A percentile compares a stretch with the other conserved stretches of the same genome.
These are phyloP conservation scores for Piscicola geometra DNA, from an alignment of 2,888 invertebrate species.

Conservation along the genomic window DNA sequence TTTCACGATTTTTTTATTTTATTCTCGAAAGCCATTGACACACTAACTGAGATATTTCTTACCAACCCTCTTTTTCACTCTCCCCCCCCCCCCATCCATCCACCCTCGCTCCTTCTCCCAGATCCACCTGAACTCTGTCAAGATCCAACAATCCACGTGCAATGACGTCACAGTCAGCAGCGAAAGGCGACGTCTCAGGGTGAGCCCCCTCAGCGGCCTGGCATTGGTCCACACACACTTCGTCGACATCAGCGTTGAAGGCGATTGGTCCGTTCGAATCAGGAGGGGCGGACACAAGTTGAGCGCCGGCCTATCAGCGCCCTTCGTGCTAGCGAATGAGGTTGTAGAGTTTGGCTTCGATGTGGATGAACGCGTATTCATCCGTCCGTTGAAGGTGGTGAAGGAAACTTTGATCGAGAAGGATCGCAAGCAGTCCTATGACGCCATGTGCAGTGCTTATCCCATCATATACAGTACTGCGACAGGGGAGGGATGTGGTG, in stretches of 20 bases:
- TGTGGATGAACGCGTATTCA: conserved; percentile 36
- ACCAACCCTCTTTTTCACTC: not conserved
- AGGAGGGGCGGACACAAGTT: conserved; percentile 48
- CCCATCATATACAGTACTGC: too few relatives aligned
- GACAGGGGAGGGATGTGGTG: too few relatives aligned
- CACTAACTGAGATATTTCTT: not conserved
- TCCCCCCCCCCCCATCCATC: too few relatives aligned
- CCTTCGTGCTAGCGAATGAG: conserved; percentile 39
- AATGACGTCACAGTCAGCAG: conserved; percentile 54
- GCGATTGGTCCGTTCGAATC: conserved; percentile 49
- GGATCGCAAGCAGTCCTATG: too few relatives aligned
- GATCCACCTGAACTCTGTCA: conserved; percentile 52
- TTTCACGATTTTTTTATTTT: too few relatives aligned
- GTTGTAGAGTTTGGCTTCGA: conserved; percentile 42
- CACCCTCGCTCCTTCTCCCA: not conserved
- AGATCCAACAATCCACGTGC: conserved; percentile 51
- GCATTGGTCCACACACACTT: conserved; percentile 52
- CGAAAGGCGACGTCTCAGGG: conserved; percentile 51
- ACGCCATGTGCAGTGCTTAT: too few relatives aligned
- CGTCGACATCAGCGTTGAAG: conserved; percentile 55
- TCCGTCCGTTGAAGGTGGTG: conserved; percentile 35
- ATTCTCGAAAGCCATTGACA: not conserved
- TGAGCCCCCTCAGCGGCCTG: conserved; percentile 50
- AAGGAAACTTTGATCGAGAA: conserved; percentile 27
- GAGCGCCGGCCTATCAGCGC: conserved; percentile 41